Conservation (phyloP, 2,797 vertebrate genomes). For the Heteromormyrus szaboi region DNA sequence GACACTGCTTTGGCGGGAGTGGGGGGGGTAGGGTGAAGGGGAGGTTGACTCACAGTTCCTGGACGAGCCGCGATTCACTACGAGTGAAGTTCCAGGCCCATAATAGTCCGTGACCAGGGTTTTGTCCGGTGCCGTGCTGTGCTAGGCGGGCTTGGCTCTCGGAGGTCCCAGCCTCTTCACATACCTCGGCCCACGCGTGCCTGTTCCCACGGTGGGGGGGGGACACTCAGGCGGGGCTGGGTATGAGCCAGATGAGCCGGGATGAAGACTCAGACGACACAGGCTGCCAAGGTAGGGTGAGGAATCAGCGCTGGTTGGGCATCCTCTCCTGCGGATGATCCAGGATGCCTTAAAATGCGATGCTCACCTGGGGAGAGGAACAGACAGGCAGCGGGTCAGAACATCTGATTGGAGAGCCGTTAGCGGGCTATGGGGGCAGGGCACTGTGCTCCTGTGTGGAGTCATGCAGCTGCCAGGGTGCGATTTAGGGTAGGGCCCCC, state of each 20-base stretch:
- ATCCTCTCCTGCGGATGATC: background rate
- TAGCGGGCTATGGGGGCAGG: background rate
- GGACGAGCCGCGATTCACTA: conserved; percentile 51
- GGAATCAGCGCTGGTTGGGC: background rate
- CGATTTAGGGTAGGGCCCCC: background rate
- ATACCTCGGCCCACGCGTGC: conserved; percentile 1
- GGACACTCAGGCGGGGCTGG: background rate
- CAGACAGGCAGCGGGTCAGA: background rate
- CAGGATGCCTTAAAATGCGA: background rate
- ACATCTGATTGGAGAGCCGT: background rate
- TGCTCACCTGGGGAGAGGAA: background rate
- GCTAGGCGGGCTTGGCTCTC: background rate
- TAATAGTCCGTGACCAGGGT: conserved; percentile 34
- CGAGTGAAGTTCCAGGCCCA: conserved; percentile 52
- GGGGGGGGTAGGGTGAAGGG: background rate
- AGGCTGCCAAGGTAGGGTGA: background rate
- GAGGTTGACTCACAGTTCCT: conserved; percentile 39
- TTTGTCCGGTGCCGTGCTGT: conserved; percentile 18
- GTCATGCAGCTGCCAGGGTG: background rate
- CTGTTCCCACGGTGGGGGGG: background rate
- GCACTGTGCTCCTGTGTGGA: background rate
- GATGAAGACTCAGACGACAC: background rate
- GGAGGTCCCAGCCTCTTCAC: background rate
- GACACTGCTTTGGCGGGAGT: background rate
- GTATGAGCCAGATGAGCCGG: background rate